Evolutionary conservation across 1,140 invertebrate species (phyloP), one percentile per base, ranked within the genome.

Genomic region (Druon quercuslanigerum): DNA sequence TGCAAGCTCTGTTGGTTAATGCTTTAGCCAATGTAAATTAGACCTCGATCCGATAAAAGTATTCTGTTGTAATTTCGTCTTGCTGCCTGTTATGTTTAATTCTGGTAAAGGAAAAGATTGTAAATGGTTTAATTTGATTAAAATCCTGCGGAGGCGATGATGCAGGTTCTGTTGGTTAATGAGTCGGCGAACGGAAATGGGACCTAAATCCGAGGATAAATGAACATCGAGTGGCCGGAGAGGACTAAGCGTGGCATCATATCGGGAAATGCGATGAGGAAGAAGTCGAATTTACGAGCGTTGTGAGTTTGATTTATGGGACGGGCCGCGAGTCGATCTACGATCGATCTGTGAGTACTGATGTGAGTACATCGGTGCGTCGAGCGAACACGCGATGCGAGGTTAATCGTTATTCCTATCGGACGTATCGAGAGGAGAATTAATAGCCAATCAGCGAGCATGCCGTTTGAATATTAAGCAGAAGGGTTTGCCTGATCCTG

Each of bases 341-440:
- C 83, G 75, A 84, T 83, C 81, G 83, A 85, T 85, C 83, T 76
- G 73, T 50, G 74, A 46, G 46, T 46, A 74, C 46, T 73, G 25
- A 33, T 33, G 25, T 33, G 16, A 80, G 82, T 80, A 78, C 78
- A 60, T 56, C 71, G 33, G 72, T 73, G 76, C 72, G 80, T 71
- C 75, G 74, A 76, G 73, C 79, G 79, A 80, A 83, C 77, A 81
- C 80, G 79, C 81, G 74, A 83, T 46, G 79, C 83, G 71, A 79
- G 82, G 84, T 85, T 85, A 85, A 85, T 85, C 84, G 84, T 85
- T 85, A 85, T 85, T 85, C 84, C 84, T 83, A 84, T 83, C 84
- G 79, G 84, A 80, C 51, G 74, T 78, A 78, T 80, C 73, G 66
- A 50, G 60, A 60, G 82, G 84, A 83, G 83, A 85, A 85, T 85